Percentiles rank a stretch among this genome's conserved stretches.
These are phyloP conservation scores for Strigamia transsilvanica DNA, from an alignment of 2,888 invertebrate species.

Conservation along the genomic window DNA sequence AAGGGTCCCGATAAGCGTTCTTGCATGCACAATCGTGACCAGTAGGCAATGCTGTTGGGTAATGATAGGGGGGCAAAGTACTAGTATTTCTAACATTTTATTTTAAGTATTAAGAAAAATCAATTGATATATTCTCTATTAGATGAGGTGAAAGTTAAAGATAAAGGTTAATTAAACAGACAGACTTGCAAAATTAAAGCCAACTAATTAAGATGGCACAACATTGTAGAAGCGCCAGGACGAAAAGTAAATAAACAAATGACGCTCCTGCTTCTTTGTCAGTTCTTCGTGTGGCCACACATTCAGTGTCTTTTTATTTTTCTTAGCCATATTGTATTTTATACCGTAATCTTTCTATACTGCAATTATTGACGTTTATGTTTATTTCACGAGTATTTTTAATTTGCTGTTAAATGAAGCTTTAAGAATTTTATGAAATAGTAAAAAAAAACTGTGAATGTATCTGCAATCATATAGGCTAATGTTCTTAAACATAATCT, in stretches of 20 bases:
- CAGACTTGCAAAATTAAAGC: conserved; percentile 9
- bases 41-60: conserved; percentile 26
- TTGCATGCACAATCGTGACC: conserved; percentile 49
- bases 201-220: conserved; percentile 47
- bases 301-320: too few species aligned
- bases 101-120: background rate
- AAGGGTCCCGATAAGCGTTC: conserved; percentile 43
- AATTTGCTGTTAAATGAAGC: too few species aligned
- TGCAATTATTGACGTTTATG: too few species aligned
- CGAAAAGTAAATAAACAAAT: conserved; percentile 33
- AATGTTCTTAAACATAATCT: too few species aligned
- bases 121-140: background rate
- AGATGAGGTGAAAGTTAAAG: background rate
- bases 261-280: background rate
- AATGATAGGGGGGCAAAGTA: background rate
- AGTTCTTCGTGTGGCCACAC: background rate
- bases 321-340: too few species aligned
- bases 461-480: too few species aligned
- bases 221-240: background rate
- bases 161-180: conserved; percentile 6
- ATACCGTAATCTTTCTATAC: too few species aligned
- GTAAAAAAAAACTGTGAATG: too few species aligned
- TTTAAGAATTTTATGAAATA: too few species aligned
- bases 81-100: background rate
- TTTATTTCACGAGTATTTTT: too few species aligned